Evolutionary conservation across 1,140 invertebrate genomes (phyloP), one percentile per base, ranked within the genome.

Genomic region (Euglossa dilemma): DNA sequence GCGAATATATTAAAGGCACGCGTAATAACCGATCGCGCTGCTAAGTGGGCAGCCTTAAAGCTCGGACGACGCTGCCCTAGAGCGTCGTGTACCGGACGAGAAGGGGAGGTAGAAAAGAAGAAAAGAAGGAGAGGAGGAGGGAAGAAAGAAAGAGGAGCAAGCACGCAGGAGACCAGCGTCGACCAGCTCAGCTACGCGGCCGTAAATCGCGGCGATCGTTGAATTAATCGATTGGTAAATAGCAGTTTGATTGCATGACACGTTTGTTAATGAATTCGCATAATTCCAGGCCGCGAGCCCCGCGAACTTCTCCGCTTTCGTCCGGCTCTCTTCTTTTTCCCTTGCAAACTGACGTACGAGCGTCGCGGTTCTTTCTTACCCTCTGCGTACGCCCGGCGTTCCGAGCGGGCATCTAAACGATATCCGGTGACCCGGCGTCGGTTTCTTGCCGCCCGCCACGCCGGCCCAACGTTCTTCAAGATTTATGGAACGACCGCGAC

Each of bases 201-300:
- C 28, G 80, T 83, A 83, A 83, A 77, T 77, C 64, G 74, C 47
- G 47, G 6, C 56, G 66, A 57, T 63, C 80, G 64, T 7, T 83
- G 80, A 83, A 83, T 83, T 83, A 83, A 82, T 82, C 80, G 80
- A 83, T 83, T 78, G 80, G 80, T 83, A 83, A 83, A 83, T 83
- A 83, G 80, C 74, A 78, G 66, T 83, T 78, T 70, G 80, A 83
- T 83, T 83, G 80, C 80, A 83, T 66, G 80, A 83, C 80, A 78
- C 80, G 80, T 83, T 70, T 83, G 80, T 61, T 83, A 83, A 83
- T 78, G 74, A 78, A 83, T 83, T 78, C 74, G 50, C 80, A 77
- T 83, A 78, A 83, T 78, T 63, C 28, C 50, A 20, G 28, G 18
- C 56, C 56, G n/a, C 14, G 45, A 54, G 14, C 36, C 43, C 18